Base-by-base conservation (phyloP, 2,113 vertebrate species). In the Hippocampus guttulatus region DNA sequence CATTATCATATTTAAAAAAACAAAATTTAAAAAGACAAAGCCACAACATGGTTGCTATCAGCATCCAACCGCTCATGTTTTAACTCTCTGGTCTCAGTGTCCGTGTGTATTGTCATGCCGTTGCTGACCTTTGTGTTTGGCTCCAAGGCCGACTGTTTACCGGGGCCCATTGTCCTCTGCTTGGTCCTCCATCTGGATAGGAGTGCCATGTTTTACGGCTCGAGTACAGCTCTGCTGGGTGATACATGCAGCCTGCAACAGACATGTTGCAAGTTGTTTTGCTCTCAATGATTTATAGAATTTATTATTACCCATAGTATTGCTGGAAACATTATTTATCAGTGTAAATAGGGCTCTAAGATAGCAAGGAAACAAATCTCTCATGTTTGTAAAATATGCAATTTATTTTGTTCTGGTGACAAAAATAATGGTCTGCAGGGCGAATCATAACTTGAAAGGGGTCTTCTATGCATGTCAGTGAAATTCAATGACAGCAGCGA, bases 221-320 rank as follows among this genome's bases (percentile, higher is more conserved):
- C 90, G 94, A 93, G 86, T 94, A 92, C 91, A 93, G 93, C 83
- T 95, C 94, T 91, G 91, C 91, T 88, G 93, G 88, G 86, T 93
- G 94, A 95, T 96, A 94, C 95, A 96, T 96, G 90, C 95, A 95
- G 95, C 92, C 95, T 96, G 86, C 7, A 75, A 79, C 38, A 81
- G 55, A 84, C 1, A 67, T 8, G 21, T 14, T 11, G 43, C 3
- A 21, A 20, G 21, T 23, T 23, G 52, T 51, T 20, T 20, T n/a
- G 33, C 33, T 38, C 33, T 38, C 43, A 12, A 45, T 14, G 8
- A 45, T 45, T 45, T 38, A 38, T 1, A 38, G 33, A 38, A 38
- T 38, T 6, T 38, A 38, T 38, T 38, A 38, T 38, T 45, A 11
- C 9, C 12, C 43, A 45, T 33, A 33, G 30, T 33, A 33, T 45